A percentile compares a stretch with the other conserved stretches of the same genome.
phyloP scores from a whole-genome alignment of 1,140 invertebrate genomes.

The Bilobella aurantiaca region DNA sequence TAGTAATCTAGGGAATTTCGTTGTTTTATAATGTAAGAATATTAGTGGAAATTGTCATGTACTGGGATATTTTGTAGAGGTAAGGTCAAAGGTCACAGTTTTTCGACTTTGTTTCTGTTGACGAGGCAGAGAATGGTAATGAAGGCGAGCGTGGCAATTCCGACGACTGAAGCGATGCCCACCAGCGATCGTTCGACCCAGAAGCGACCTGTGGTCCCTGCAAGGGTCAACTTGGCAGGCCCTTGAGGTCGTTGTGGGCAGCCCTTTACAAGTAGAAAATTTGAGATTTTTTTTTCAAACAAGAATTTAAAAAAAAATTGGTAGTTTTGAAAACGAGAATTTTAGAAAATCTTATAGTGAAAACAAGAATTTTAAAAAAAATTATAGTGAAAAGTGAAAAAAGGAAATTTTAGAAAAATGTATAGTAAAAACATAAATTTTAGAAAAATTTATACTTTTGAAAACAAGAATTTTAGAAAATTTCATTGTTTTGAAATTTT shows the following conservation, averaged over 20 bases:
- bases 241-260: slow-evolving; percentile 21
- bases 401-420: too few relatives aligned
- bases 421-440: too few relatives aligned
- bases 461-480: too few relatives aligned
- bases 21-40: too few relatives aligned
- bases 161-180: slow-evolving; percentile 32
- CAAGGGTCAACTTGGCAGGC: slow-evolving; percentile 16
- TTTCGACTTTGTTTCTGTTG: slow-evolving; percentile 21
- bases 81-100: not conserved
- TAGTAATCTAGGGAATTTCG: not conserved
- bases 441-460: too few relatives aligned
- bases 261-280: slow-evolving; percentile 17
- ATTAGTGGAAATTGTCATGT: not conserved
- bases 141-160: slow-evolving; percentile 29
- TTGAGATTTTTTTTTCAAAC: too few relatives aligned
- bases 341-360: too few relatives aligned
- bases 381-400: too few relatives aligned
- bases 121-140: slow-evolving; percentile 33
- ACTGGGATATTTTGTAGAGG: not conserved
- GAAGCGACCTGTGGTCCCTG: slow-evolving; percentile 17
- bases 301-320: too few relatives aligned
- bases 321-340: too few relatives aligned
- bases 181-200: slow-evolving; percentile 30
- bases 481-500: too few relatives aligned
- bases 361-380: too few relatives aligned